Evolutionary conservation across 2,113 vertebrate species (phyloP), one percentile per base, ranked within the genome.

Genomic region (Nanorana parkeri): DNA sequence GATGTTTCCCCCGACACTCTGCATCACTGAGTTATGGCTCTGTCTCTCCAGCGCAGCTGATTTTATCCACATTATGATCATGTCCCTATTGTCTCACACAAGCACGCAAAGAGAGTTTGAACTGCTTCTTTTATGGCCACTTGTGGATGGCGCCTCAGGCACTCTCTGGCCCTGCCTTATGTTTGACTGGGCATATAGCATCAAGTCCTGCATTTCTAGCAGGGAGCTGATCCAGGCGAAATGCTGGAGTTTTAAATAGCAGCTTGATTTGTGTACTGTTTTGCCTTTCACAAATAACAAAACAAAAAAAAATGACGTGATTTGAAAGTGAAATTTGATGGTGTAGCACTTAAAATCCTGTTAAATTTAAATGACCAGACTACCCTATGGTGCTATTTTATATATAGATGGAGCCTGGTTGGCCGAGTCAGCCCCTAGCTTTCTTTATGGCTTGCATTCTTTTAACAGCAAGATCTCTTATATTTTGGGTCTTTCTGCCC

Each of bases 1-100:
- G 72, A 83, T 83, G 80, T 76, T 75, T 83, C 80, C 80, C 80
- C 36, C 32, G 80, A 83, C 80, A 51, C 72, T 75, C 54, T 7
- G 80, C 52, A 58, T 51, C 28, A 16, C 80, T 83, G 80, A 83
- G 72, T 83, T 83, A 83, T 83, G 23, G 71, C 61, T 60, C 63
- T 76, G 72, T 68, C 72, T 76, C 80, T 83, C 26, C 80, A 76
- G 80, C 54, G 63, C 52, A 83, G 80, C 61, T 67, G 80, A 83
- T 83, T 75, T 83, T 68, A 83, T 83, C 71, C 80, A 83, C 80
- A 83, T 83, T 82, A 83, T 54, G 15, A 60, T 83, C 63, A 41
- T 67, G 54, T 83, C 80, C 72, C 72, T n/a, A 76, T 83, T 83
- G 80, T 76, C 51, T 58, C 52, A 29, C 71, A 75, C 23, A 36